These are phyloP conservation scores for Syngnathus typhle DNA, from an alignment of 2,113 vertebrate genomes.

Conservation along the genomic window DNA sequence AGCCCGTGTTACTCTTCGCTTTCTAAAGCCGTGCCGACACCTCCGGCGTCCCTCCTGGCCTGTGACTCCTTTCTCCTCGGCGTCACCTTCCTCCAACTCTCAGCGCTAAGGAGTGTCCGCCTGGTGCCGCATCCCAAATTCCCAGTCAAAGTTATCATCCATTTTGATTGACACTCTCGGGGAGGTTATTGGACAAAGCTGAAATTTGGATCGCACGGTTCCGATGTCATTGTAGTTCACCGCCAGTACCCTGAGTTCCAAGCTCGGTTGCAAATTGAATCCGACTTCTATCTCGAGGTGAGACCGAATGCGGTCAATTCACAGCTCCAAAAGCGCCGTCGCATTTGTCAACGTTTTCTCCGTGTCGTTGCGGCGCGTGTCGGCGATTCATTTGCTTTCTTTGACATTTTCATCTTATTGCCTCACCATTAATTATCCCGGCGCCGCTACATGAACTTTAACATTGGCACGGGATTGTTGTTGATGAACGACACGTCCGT, in stretches of 20 bases:
- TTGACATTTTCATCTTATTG: conserved; percentile 11
- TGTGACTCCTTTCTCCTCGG: conserved; percentile 54
- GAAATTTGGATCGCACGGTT: no score
- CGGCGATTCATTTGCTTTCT: not conserved
- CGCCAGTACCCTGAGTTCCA: no score
- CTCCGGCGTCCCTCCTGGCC: conserved; percentile 44
- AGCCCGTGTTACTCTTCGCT: conserved; percentile 57
- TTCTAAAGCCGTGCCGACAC: conserved; percentile 67
- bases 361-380: not conserved
- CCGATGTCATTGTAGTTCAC: no score
- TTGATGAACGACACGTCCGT: conserved; percentile 58
- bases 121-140: not conserved
- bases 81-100: conserved; percentile 43
- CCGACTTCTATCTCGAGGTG: no score
- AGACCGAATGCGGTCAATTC: not conserved
- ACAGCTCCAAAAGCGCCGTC: not conserved
- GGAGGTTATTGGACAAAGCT: not conserved
- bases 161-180: not conserved
- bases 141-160: not conserved
- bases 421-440: conserved; percentile 54
- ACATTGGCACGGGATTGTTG: conserved; percentile 40
- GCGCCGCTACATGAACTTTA: conserved; percentile 53
- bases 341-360: not conserved
- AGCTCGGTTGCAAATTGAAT: no score
- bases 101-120: conserved; percentile 18